A percentile compares a stretch with the other conserved stretches of the same genome.
Evolutionary conservation across 2,888 invertebrate genomes (phyloP).

Genomic region (Prionchulus punctatus): DNA sequence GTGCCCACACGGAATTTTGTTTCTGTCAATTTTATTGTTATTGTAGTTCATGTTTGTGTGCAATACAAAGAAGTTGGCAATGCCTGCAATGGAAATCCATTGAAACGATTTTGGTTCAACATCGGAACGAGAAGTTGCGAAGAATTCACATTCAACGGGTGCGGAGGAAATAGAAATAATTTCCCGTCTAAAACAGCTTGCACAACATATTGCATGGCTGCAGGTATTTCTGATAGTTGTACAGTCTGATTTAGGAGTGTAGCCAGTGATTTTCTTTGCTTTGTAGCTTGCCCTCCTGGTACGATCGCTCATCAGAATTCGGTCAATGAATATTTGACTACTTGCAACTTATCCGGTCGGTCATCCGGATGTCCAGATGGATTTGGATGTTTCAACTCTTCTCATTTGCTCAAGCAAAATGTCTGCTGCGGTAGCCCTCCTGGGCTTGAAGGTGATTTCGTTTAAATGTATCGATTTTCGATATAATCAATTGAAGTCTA

Average conservation of each 20-base stretch:
- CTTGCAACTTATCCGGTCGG: neutral
- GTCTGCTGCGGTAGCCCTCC: neutral
- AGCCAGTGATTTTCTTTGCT: too few relatives aligned
- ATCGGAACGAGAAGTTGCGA: slow-evolving; percentile 26
- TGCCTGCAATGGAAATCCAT: slow-evolving; percentile 17
- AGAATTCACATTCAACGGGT: slow-evolving; percentile 29
- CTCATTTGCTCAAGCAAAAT: neutral
- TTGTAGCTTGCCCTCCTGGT: slow-evolving; percentile 11
- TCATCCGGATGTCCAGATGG: neutral
- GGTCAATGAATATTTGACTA: neutral
- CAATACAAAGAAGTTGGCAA: slow-evolving; percentile 25
- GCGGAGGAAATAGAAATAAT: slow-evolving; percentile 30
- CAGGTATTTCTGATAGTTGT: slow-evolving; percentile 14
- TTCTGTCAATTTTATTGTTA: neutral
- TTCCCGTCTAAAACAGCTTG: slow-evolving; percentile 27
- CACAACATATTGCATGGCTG: slow-evolving; percentile 29
- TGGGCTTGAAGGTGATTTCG: neutral
- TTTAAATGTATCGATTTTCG: too few relatives aligned
- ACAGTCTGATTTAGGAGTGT: neutral
- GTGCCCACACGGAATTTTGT: neutral
- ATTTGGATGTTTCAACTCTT: neutral
- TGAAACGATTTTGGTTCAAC: slow-evolving; percentile 28
- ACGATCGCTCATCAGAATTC: slow-evolving; percentile 19
- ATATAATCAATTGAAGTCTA: too few relatives aligned
- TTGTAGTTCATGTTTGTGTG: slow-evolving; percentile 21